phyloP scores from a whole-genome alignment of 2,888 invertebrate species.

The Tethea ocularis region DNA sequence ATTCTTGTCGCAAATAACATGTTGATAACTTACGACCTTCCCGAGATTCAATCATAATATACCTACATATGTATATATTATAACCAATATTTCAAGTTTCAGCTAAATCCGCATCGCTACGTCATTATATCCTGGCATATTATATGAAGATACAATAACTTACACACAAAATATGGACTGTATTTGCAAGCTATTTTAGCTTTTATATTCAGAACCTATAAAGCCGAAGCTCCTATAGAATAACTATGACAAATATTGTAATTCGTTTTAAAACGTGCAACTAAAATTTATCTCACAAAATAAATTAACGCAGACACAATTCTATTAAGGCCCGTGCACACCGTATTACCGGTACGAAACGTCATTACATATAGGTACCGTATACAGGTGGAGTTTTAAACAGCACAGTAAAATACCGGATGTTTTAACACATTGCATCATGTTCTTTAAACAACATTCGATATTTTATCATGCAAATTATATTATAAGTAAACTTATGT shows the following conservation, averaged over 20 bases:
- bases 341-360: conserved; percentile 11
- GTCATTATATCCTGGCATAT: no score
- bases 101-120: no score
- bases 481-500: no score
- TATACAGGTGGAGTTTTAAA: neutral
- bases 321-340: conserved; percentile 7
- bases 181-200: neutral
- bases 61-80: no score
- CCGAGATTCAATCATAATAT: no score
- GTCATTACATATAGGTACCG: conserved; percentile 9
- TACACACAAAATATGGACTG: no score
- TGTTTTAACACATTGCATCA: neutral
- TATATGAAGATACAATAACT: no score
- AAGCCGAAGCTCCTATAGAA: neutral
- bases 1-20: no score
- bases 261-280: neutral
- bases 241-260: neutral
- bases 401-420: neutral
- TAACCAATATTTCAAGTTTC: no score
- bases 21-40: no score
- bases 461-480: neutral
- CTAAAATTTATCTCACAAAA: neutral
- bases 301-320: neutral
- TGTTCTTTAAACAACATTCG: neutral
- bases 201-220: neutral